Base-by-base conservation (phyloP, 2,797 vertebrate genomes). In the Falco naumanni region DNA sequence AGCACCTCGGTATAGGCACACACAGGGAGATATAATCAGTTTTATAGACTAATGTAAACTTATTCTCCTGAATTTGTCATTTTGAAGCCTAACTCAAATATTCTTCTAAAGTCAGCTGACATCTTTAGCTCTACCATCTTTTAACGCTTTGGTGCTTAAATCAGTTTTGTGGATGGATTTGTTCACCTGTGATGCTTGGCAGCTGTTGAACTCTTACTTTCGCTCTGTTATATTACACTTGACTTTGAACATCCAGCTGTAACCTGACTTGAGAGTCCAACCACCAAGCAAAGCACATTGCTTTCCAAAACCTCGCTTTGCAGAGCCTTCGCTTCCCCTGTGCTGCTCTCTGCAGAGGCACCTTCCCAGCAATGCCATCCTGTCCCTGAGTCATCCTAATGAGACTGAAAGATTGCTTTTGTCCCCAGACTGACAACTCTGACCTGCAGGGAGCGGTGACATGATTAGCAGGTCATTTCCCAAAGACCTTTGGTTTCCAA, bases 301-400 rank as follows among this genome's bases (percentile, higher is more conserved):
- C 34, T 66, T 60, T 54, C 54, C 54, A 29, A 56, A 57, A 4
- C 6, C 12, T n/a, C 21, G 1, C 3, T 15, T 0, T n/a, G 51
- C n/a, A 70, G 34, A 69, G 9, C 20, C 14, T 34, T 37, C 2
- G 0, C 8, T 25, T 31, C 5, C 34, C 14, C 18, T 0, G 1
- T 3, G 34, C 25, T 10, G 6, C 28, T n/a, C 11, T 19, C 68
- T 43, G 53, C 41, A 50, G 71, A 60, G 60, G 20, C 28, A 3
- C 17, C 74, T 92, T 89, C 83, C 83, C 87, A 57, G 83, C 75
- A 70, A 25, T 0, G 2, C 26, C 51, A 2, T 16, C 64, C 37
- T 29, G 26, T 20, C 2, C 0, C 19, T 33, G 48, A 13, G 29
- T 48, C 24, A 13, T 24, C 77, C 61, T 8, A 0, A 63, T 0